These are phyloP conservation scores for Drosophila niveifrons DNA, from an alignment of 2,888 invertebrate species.

Conservation along the genomic window DNA sequence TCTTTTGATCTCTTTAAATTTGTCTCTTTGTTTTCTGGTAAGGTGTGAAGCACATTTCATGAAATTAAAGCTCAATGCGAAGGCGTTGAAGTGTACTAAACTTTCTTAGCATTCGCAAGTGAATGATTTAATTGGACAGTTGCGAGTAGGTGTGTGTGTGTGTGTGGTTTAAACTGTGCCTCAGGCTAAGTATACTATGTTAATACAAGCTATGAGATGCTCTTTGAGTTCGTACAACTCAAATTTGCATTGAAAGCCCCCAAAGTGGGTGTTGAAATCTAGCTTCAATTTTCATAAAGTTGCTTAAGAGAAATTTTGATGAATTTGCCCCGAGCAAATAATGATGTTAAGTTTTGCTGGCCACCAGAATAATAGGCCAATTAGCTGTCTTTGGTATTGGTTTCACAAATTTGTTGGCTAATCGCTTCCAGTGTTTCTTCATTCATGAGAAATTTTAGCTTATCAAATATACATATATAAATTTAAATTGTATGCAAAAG, in stretches of 20 bases:
- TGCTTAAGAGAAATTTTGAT: background rate
- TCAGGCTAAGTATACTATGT: conserved; percentile 24
- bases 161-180: background rate
- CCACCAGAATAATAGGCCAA: background rate
- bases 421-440: background rate
- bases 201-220: conserved; percentile 42
- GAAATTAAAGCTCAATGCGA: conserved; percentile 18
- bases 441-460: background rate
- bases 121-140: background rate
- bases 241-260: conserved; percentile 7
- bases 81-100: conserved; percentile 28
- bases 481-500: background rate
- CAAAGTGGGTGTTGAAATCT: conserved; percentile 6
- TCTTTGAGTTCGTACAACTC: conserved; percentile 33
- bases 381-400: conserved; percentile 2
- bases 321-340: conserved; percentile 1
- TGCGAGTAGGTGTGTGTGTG: background rate
- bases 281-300: background rate
- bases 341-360: conserved; percentile 2
- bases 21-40: conserved; percentile 1
- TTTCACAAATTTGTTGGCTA: background rate
- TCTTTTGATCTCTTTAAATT: conserved; percentile 27
- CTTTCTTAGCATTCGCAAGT: background rate
- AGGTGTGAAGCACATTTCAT: conserved; percentile 59
- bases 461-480: background rate